A percentile compares a stretch with the other conserved stretches of the same genome.
Evolutionary conservation across 2,888 invertebrate species (phyloP).

Genomic region (Nymphalis urticae): DNA sequence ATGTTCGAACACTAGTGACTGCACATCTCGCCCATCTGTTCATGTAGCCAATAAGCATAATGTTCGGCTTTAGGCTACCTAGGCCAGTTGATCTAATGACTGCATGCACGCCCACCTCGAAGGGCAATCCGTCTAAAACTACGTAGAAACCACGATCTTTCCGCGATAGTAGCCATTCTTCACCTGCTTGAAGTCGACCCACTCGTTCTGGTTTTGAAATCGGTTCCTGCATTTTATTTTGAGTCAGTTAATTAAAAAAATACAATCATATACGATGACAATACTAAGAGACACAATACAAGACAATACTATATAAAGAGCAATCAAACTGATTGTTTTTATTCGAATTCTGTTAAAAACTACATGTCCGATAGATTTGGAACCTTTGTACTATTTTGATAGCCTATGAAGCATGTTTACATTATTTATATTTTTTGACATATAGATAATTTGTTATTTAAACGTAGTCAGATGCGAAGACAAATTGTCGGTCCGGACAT

Average conservation of each 20-base stretch:
- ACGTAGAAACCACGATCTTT: constrained; percentile 92
- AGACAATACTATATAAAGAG: too few species aligned
- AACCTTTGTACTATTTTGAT: too few species aligned
- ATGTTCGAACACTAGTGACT: constrained; percentile 85
- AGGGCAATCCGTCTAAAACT: constrained; percentile 84
- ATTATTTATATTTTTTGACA: too few species aligned
- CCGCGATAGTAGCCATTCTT: constrained; percentile 87
- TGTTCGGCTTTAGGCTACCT: constrained; percentile 93
- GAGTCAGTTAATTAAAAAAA: neutral
- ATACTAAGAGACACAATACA: too few species aligned
- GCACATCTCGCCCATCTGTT: constrained; percentile 88
- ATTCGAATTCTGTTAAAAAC: too few species aligned
- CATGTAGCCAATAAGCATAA: constrained; percentile 94
- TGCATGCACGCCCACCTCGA: constrained; percentile 87
- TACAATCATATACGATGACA: neutral
- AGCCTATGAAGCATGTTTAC: too few species aligned
- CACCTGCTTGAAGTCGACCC: constrained; percentile 79
- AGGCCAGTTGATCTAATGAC: constrained; percentile 90
- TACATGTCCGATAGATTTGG: too few species aligned
- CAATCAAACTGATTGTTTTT: too few species aligned
- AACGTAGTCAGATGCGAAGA: too few species aligned
- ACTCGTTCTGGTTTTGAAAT: constrained; percentile 78
- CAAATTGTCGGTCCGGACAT: too few species aligned
- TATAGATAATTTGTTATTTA: too few species aligned
- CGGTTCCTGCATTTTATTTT: constrained; percentile 19